Percentiles rank a stretch among this genome's conserved stretches.
Conservation (phyloP, 2,888 invertebrate species). For the Nomada goodeniana region DNA sequence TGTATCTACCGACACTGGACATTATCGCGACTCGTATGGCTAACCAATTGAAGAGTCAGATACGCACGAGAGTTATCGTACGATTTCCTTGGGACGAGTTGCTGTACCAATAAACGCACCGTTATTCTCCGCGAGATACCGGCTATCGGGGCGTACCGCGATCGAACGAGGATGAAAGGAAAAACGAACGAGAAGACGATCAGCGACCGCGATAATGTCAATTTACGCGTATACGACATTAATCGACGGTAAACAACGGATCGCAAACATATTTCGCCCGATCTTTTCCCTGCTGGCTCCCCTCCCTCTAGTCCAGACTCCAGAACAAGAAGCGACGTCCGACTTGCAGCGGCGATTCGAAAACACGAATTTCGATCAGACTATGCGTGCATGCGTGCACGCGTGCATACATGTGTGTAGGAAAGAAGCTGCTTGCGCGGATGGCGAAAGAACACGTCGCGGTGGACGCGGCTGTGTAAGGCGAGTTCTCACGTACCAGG, state of each 20-base stretch:
- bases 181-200: not conserved
- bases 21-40: slow-evolving; percentile 46
- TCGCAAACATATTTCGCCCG: not conserved
- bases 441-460: slow-evolving; percentile 30
- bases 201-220: not conserved
- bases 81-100: slow-evolving; percentile 57
- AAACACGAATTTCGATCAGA: slow-evolving; percentile 27
- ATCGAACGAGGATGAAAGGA: slow-evolving; percentile 8
- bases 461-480: slow-evolving; percentile 51
- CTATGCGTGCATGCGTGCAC: not conserved
- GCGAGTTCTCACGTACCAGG: slow-evolving; percentile 73
- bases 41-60: slow-evolving; percentile 50
- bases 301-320: too few relatives aligned
- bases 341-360: not conserved
- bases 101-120: slow-evolving; percentile 57
- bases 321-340: not conserved
- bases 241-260: slow-evolving; percentile 6
- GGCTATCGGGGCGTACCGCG: slow-evolving; percentile 19
- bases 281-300: not conserved
- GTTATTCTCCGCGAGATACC: slow-evolving; percentile 46
- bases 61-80: slow-evolving; percentile 51
- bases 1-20: not conserved
- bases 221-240: slow-evolving; percentile 6
- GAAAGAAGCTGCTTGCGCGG: slow-evolving; percentile 6
- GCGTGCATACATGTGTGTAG: not conserved